Base-by-base conservation (phyloP, 2,113 vertebrate genomes). In the Amblyopsis rosae region DNA sequence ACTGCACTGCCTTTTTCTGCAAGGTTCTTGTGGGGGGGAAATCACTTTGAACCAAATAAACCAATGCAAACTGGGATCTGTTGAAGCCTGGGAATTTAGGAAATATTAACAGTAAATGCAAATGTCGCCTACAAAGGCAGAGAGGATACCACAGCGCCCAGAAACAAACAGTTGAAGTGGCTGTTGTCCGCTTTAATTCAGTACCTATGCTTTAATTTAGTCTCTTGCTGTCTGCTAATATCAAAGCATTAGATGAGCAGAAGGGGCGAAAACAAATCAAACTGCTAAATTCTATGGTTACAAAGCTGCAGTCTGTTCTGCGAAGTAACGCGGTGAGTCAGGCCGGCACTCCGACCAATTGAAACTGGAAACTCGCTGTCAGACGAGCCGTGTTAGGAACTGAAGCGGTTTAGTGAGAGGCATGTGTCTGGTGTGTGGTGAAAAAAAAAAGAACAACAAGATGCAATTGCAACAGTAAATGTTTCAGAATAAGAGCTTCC, bases 31-130 rank as follows among this genome's bases (percentile, higher is more conserved):
- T 75, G 79, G 26, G 26, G 26, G 19, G 26, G 26, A 76, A 69
- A 68, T 17, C 64, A 76, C 84, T 83, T 87, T 87, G 86, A 89
- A 86, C 79, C 67, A 76, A 85, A 87, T 86, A 89, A 88, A 88
- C 69, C 88, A 83, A 88, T 83, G 77, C 79, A 86, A 85, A 86
- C 76, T 53, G 79, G 75, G 79, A 75, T 84, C 72, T 75, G 72
- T 83, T 81, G 53, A 75, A 85, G 82, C 81, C 75, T 73, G 79
- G 57, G 71, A 86, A 77, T 77, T 78, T 57, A 70, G 67, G 76
- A 77, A 88, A 80, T 84, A 83, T 84, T 70, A 76, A 88, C 86
- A 75, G 3, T 54, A 82, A 89, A 88, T 86, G 84, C 81, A 86
- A 88, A 88, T 26, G 64, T 70, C 72, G 69, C 77, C 51, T 46